A percentile compares a stretch with the other conserved stretches of the same genome.
Evolutionary conservation across 2,113 vertebrate genomes (phyloP).

Genomic region (Sylvia atricapilla): DNA sequence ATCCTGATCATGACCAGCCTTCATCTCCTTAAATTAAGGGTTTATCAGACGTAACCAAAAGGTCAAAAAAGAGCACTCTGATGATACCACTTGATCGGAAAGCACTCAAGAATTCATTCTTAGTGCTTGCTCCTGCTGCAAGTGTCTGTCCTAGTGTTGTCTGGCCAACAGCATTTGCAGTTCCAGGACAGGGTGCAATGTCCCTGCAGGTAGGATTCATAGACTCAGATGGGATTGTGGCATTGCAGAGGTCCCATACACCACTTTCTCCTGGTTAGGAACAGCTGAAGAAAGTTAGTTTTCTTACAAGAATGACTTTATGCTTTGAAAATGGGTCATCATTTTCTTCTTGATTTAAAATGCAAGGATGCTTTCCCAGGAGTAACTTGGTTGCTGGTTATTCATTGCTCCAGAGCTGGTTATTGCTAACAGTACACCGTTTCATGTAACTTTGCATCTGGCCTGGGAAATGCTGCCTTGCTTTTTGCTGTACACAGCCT

Average conservation of each 20-base stretch:
- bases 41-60: neutral
- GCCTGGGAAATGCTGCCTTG: slow-evolving; percentile 12
- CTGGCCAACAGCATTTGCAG: neutral
- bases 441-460: slow-evolving; percentile 23
- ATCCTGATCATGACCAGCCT: accelerated
- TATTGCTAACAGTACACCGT: neutral
- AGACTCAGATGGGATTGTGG: neutral
- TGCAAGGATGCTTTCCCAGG: neutral
- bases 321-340: slow-evolving; percentile 21
- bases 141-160: neutral
- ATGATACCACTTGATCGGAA: neutral
- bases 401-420: neutral
- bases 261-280: neutral
- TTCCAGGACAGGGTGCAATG: neutral
- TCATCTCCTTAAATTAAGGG: neutral
- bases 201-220: neutral
- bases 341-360: slow-evolving; percentile 8
- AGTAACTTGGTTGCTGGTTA: neutral
- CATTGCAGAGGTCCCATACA: neutral
- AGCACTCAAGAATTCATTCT: neutral
- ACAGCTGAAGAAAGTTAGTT: neutral
- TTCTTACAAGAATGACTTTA: neutral
- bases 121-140: too few relatives aligned
- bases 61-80: neutral
- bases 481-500: neutral